Percentiles rank a stretch among this genome's conserved stretches.
Evolutionary conservation across 2,888 invertebrate species (phyloP).

Genomic region (Blastobasis lacticolella): DNA sequence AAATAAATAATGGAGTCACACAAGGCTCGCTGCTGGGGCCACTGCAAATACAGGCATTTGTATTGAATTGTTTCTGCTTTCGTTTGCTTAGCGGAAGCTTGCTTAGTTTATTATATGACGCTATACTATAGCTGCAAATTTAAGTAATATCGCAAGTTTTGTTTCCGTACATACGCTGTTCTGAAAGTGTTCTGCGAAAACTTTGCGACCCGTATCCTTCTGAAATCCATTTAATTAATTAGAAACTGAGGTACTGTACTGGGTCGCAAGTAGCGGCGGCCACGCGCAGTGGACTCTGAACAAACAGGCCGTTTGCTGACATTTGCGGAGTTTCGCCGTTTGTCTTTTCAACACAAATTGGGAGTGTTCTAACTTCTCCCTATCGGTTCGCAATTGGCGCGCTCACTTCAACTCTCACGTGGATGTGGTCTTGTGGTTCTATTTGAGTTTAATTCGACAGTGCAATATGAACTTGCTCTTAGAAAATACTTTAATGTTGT

Average conservation of each 20-base stretch:
- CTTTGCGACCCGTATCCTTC: no score
- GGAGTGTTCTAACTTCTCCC: background rate
- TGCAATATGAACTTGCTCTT: no score
- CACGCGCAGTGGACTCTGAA: background rate
- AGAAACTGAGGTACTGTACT: background rate
- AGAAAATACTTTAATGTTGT: no score
- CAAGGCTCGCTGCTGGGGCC: constrained; percentile 1
- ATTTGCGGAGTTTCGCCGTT: constrained; percentile 10
- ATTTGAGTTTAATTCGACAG: no score
- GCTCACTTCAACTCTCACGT: no score
- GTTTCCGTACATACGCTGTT: background rate
- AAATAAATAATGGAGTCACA: constrained; percentile 22
- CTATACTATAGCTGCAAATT: no score
- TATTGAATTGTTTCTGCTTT: no score
- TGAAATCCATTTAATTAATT: background rate
- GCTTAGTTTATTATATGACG: no score
- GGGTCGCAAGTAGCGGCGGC: background rate
- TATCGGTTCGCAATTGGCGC: no score
- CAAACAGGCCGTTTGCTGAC: constrained; percentile 4
- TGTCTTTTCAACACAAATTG: constrained; percentile 6
- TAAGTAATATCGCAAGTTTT: background rate
- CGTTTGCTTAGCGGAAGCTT: no score
- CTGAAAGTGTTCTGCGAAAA: no score
- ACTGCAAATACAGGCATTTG: background rate
- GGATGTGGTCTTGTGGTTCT: no score